Base-by-base conservation (phyloP, 2,113 vertebrate genomes). In the Raphicerus campestris region DNA sequence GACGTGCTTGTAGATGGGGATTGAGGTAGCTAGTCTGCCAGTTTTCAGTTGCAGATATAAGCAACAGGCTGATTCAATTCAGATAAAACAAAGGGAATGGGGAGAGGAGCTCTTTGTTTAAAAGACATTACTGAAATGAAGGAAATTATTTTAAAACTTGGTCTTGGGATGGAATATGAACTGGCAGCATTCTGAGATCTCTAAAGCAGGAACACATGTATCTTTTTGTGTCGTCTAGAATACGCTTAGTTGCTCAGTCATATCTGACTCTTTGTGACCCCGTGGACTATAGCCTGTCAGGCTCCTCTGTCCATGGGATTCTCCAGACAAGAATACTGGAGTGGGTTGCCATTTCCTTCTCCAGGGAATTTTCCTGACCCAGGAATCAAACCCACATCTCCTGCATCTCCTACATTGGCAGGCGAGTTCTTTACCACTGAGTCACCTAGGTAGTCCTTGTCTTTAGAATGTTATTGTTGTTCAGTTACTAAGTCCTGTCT, bases 61-160 rank as follows among this genome's bases (percentile, higher is more conserved):
- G 51, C 42, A 66, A 60, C 9, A 77, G 75, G 22, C 63, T 87
- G 45, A 80, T 83, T 93, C 39, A 35, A 49, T 39, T 89, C 61
- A 93, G 45, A 35, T 35, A 80, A 87, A 56, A 70, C 9, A 85
- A 87, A 88, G 6, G 2, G 22, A 2, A 6, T 63, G 10, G 13
- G 10, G 6, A 10, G 11, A 5, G 13, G 9, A 55, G 32, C 26
- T 89, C 6, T 91, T 47, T 60, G 89, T 77, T 85, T 61, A 49
- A 84, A 92, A 90, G 45, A 30, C 3, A 87, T 93, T 88, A 30
- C 78, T 53, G 51, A 93, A 87, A 87, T 94, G 45, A 94, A 92
- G 16, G 39, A n/a, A 42, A 6, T 35, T 1, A 53, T 86, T 95
- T 66, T 58, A 83, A 87, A 93, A 32, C 14, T 32, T 77, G 7